phyloP scores from a whole-genome alignment of 2,113 vertebrate genomes.

The Sorex araneus region DNA sequence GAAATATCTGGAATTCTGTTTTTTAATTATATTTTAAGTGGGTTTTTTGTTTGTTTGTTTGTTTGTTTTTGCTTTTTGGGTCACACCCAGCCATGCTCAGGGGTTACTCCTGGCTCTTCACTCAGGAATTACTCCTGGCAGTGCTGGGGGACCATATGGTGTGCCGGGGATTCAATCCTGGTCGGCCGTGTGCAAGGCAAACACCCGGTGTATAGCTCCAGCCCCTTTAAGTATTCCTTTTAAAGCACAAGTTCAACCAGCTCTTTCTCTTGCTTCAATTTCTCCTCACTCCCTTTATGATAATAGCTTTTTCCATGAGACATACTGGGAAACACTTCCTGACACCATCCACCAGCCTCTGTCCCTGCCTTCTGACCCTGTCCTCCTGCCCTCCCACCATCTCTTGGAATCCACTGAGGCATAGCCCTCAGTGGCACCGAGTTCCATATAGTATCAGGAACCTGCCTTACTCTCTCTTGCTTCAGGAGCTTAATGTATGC shows the following conservation, averaged over 20 bases:
- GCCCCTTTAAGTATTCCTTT: too few species aligned
- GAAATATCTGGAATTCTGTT: background rate
- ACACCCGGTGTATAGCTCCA: too few species aligned
- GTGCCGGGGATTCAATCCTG: too few species aligned
- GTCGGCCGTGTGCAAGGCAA: too few species aligned
- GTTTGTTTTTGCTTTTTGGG: too few species aligned
- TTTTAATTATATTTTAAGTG: background rate
- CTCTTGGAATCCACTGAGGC: background rate
- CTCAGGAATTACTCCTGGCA: too few species aligned
- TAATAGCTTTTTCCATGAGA: background rate
- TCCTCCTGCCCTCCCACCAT: background rate
- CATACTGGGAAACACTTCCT: background rate
- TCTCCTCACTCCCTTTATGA: background rate
- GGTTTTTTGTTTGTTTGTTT: too few species aligned
- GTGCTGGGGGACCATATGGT: too few species aligned
- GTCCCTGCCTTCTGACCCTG: too few species aligned
- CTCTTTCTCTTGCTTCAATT: background rate
- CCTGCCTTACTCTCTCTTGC: background rate
- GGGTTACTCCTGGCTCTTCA: too few species aligned
- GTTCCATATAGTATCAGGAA: background rate
- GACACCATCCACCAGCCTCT: accelerated
- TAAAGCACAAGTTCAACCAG: background rate
- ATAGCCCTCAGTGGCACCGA: background rate
- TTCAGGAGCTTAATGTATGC: background rate
- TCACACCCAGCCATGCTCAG: too few species aligned